These are phyloP conservation scores for Centruroides vittatus DNA, from an alignment of 1,140 invertebrate genomes.

Conservation along the genomic window DNA sequence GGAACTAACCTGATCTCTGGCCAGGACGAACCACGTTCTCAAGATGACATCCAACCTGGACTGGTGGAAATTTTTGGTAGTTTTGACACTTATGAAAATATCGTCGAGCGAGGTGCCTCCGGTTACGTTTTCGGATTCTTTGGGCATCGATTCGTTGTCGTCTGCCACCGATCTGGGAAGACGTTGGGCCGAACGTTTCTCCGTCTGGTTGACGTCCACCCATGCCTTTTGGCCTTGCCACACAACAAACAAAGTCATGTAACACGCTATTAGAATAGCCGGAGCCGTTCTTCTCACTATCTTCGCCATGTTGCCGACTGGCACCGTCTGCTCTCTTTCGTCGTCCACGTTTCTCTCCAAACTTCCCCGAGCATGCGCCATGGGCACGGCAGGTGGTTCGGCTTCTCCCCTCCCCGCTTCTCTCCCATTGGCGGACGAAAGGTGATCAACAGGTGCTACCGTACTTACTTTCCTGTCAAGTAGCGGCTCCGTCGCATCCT, in stretches of 20 bases:
- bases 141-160: neutral
- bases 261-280: conserved; percentile 5
- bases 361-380: too few relatives aligned
- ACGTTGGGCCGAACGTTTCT: conserved; percentile 1
- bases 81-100: conserved; percentile 89
- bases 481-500: too few relatives aligned
- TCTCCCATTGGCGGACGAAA: too few relatives aligned
- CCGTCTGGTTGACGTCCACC: conserved; percentile 11
- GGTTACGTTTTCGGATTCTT: neutral
- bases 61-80: conserved; percentile 71
- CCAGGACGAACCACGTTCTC: conserved; percentile 83
- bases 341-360: too few relatives aligned
- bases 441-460: too few relatives aligned
- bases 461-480: too few relatives aligned
- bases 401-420: too few relatives aligned
- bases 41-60: conserved; percentile 70
- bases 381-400: too few relatives aligned
- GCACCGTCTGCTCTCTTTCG: too few relatives aligned
- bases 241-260: conserved; percentile 4
- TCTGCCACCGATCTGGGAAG: neutral
- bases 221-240: conserved; percentile 1
- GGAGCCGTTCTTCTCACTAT: conserved; percentile 3
- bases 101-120: conserved; percentile 43
- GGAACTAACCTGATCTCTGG: conserved; percentile 63
- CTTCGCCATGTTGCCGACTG: too few relatives aligned